Conservation (phyloP, 2,113 vertebrate species). For the Numenius arquata region DNA sequence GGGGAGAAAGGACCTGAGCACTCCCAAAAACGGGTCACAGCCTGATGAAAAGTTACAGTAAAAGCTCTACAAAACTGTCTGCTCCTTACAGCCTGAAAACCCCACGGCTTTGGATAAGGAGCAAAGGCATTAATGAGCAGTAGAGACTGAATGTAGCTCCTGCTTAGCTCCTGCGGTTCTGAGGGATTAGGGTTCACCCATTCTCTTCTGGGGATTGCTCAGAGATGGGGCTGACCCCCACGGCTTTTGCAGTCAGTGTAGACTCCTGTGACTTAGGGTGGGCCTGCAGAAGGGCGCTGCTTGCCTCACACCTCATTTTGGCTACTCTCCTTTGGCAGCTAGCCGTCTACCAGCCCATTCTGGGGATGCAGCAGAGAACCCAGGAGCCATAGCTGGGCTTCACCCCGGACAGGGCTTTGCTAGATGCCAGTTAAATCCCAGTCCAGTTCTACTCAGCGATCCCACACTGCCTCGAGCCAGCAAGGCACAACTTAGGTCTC, state of each 20-base stretch:
- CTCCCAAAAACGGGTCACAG: background rate
- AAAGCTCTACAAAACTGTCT: background rate
- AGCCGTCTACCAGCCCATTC: rapidly evolving
- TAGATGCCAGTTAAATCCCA: background rate
- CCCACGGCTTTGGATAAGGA: background rate
- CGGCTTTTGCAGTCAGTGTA: background rate
- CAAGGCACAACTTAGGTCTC: background rate
- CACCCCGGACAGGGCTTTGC: background rate
- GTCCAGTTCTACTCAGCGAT: background rate
- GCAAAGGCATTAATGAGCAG: background rate
- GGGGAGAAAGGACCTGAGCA: background rate
- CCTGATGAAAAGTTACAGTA: background rate
- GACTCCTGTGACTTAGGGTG: background rate
- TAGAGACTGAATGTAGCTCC: background rate
- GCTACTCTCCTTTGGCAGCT: background rate
- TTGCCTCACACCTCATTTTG: background rate
- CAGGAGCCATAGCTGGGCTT: background rate
- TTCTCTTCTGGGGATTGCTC: background rate
- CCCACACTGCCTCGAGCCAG: background rate
- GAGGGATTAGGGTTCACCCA: background rate
- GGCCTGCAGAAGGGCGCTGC: background rate
- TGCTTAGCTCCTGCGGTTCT: background rate
- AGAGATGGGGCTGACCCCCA: background rate
- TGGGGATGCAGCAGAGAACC: background rate
- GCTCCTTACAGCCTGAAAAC: background rate